Conservation (phyloP, 92 coral and sea anemone species). For the Epizoanthus ramosus region DNA sequence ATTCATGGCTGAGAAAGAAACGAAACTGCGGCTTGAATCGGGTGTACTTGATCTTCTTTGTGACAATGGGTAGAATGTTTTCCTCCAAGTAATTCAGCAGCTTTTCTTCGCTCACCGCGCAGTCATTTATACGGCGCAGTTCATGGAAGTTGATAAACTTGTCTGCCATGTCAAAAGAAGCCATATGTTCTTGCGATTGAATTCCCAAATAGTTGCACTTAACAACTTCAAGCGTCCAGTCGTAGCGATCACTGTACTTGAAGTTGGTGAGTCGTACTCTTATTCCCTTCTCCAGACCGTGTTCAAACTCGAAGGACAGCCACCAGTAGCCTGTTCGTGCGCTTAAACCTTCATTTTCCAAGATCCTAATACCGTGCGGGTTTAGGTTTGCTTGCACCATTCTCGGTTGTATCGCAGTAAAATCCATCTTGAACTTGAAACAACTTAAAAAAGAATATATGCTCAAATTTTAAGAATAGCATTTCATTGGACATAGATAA, state of each 20-base stretch:
- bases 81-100: conserved; percentile 61
- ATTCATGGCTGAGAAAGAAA: conserved; percentile 77
- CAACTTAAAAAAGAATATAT: background rate
- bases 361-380: conserved; percentile 54
- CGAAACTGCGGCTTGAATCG: conserved; percentile 67
- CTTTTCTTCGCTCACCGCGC: conserved; percentile 43
- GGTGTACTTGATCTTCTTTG: conserved; percentile 69
- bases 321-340: conserved; percentile 69
- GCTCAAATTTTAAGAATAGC: too few species aligned
- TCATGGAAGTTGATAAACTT: conserved; percentile 54
- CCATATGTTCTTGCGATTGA: conserved; percentile 43
- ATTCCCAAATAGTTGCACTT: conserved; percentile 71
- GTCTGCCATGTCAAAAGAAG: conserved; percentile 74
- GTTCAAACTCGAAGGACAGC: conserved; percentile 64
- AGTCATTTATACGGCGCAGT: conserved; percentile 56
- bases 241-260: conserved; percentile 51
- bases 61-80: conserved; percentile 66
- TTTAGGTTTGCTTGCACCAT: conserved; percentile 46
- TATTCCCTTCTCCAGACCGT: conserved; percentile 65
- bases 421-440: conserved; percentile 39
- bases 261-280: conserved; percentile 64
- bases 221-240: conserved; percentile 68
- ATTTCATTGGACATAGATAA: too few species aligned
- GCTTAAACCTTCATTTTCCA: conserved; percentile 59
- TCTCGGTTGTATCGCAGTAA: conserved; percentile 29